Conservation (phyloP, 2,113 vertebrate species). For the Emydura subglobosa region DNA sequence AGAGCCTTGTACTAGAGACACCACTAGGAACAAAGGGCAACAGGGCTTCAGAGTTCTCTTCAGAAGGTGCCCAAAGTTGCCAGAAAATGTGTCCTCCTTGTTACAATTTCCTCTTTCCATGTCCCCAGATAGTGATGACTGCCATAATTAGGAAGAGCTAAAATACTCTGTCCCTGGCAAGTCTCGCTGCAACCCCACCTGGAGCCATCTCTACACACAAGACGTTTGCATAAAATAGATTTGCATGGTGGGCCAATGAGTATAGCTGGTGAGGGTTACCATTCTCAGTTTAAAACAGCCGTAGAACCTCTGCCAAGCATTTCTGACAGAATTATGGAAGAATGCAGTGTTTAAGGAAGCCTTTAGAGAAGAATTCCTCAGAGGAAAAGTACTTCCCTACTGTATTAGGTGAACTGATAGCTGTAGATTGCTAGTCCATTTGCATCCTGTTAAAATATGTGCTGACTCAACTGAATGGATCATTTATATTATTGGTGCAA, state of each 20-base stretch:
- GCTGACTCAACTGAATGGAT: neutral
- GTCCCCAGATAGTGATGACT: neutral
- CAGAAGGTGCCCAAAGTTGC: neutral
- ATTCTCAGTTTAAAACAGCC: neutral
- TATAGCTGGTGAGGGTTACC: constrained; percentile 25
- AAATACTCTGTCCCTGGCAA: neutral
- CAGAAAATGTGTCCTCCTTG: neutral
- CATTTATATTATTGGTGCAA: neutral
- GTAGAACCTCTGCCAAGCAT: constrained; percentile 41
- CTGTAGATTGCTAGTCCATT: neutral
- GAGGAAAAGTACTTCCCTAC: constrained; percentile 28
- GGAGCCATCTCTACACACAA: neutral
- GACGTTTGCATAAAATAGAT: neutral
- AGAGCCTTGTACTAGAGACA: neutral
- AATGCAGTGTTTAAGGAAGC: constrained; percentile 12
- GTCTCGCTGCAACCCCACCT: neutral
- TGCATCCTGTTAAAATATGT: neutral
- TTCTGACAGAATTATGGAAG: constrained; percentile 31
- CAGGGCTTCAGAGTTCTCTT: neutral
- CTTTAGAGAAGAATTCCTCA: neutral
- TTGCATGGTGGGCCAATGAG: neutral
- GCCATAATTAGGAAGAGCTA: neutral
- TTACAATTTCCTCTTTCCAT: neutral
- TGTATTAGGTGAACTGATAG: constrained; percentile 38
- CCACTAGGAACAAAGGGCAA: neutral